A percentile compares a stretch with the other conserved stretches of the same genome.
phyloP scores from a whole-genome alignment of 2,888 invertebrate genomes.

The Coenonympha glycerion region DNA sequence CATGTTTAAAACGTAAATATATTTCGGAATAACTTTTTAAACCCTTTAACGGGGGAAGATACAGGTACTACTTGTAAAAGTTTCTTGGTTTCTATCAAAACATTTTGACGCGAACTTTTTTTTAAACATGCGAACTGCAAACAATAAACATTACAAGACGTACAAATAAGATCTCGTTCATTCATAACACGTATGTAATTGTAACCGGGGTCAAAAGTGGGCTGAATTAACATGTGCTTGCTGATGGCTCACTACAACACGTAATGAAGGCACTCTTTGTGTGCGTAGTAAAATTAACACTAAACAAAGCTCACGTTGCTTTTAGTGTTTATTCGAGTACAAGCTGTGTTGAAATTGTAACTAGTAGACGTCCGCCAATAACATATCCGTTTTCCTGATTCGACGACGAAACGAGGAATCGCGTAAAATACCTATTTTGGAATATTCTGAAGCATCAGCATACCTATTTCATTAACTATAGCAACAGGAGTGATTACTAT shows the following conservation, averaged over 20 bases:
- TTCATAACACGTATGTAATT: constrained; percentile 12
- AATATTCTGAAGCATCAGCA: too few species aligned
- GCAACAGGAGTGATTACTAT: too few species aligned
- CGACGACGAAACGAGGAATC: too few species aligned
- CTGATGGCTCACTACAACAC: constrained; percentile 26
- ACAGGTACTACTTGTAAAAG: too few species aligned
- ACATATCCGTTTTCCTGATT: too few species aligned
- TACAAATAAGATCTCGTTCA: constrained; percentile 11
- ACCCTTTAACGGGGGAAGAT: too few species aligned
- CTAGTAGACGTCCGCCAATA: neutral
- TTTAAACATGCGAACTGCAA: neutral
- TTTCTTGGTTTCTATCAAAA: too few species aligned
- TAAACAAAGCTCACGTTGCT: constrained; percentile 30
- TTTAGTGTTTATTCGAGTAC: neutral
- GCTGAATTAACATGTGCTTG: constrained; percentile 30
- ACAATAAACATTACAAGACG: neutral
- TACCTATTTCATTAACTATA: too few species aligned
- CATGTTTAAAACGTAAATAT: neutral
- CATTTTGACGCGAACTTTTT: too few species aligned
- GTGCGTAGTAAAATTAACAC: constrained; percentile 30
- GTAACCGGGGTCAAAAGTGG: constrained; percentile 19
- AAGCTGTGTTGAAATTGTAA: neutral
- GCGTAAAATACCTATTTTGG: too few species aligned
- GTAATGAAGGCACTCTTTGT: constrained; percentile 22
- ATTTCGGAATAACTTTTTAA: too few species aligned